Conservation (phyloP, 2,113 vertebrate genomes). For the Trachemys scripta region DNA sequence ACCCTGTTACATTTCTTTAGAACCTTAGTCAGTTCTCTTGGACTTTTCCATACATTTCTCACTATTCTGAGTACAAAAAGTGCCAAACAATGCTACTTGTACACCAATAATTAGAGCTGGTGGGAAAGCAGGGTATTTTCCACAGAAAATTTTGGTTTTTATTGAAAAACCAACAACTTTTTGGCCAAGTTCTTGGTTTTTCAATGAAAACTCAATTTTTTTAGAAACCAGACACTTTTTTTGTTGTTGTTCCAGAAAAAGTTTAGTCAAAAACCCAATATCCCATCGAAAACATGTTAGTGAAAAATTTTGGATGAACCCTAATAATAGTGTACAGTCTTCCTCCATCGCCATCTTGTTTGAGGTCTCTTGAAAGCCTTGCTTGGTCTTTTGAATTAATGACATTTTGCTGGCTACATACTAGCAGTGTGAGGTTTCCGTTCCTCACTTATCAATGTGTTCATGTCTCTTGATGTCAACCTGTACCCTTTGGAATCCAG, state of each 20-base stretch:
- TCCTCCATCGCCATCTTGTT: background rate
- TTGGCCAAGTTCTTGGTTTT: background rate
- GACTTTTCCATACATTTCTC: background rate
- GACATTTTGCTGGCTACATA: background rate
- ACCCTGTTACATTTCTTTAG: background rate
- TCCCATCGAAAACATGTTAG: background rate
- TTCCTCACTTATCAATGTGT: background rate
- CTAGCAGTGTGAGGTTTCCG: background rate
- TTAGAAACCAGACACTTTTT: background rate
- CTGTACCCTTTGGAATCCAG: background rate
- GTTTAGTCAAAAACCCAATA: background rate
- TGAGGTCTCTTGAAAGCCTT: background rate
- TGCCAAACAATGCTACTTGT: background rate
- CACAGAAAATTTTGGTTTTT: background rate
- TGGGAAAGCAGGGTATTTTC: background rate
- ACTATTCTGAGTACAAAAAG: background rate
- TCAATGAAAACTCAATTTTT: background rate
- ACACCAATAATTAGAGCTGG: background rate
- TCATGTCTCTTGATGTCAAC: background rate
- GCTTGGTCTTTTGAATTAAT: background rate
- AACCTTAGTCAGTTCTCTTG: background rate
- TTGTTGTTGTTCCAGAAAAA: background rate
- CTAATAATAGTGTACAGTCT: background rate
- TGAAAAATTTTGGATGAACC: background rate
- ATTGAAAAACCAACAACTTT: background rate